Evolutionary conservation across 2,888 invertebrate genomes (phyloP), one percentile per base, ranked within the genome.

Genomic region (Rhyacophila evoluta): DNA sequence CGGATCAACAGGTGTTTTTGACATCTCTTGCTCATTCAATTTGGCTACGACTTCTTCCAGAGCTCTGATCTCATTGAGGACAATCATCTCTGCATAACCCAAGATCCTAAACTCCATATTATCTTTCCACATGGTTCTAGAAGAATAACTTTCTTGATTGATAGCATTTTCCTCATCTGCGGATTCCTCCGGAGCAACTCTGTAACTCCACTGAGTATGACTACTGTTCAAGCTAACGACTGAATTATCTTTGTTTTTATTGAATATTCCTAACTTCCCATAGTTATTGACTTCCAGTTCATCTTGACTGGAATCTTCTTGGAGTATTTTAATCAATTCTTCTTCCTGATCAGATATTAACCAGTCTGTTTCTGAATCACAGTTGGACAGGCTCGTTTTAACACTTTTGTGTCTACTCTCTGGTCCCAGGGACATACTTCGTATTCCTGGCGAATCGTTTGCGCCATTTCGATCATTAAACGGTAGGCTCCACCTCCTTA

Each of bases 321-420:
- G 55, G 83, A 94, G 89, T 84, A 94, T 92, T 84, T 93, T 92
- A 84, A 94, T 89, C 72, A 95, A 89, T 87, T 95, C 94, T 83
- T 95, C 94, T 85, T 95, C 94, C 87, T 94, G 94, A 86, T 94
- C 94, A 19, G 94, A 94, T 85, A 93, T 92, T 89, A 93, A 93
- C 89, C 94, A 91, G 85, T 94, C 94, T 70, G 93, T 93, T 86
- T 94, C 94, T 33, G 93, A 94, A 86, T 93, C 93, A 82, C 88
- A 85, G 81, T 85, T 83, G n/a, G 80, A 88, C 15, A 78, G 19
- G 70, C 78, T 78, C 15, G 38, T 39, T 69, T 78, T 79, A 29
- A 72, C 28, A n/a, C 39, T 29, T 10, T 37, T 28, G 19, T 27
- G 12, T n/a, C 41, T 76, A 67, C n/a, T 11, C 11, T 75, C 80